phyloP scores from a whole-genome alignment of 2,797 vertebrate species.

The Pogonophryne albipinna region DNA sequence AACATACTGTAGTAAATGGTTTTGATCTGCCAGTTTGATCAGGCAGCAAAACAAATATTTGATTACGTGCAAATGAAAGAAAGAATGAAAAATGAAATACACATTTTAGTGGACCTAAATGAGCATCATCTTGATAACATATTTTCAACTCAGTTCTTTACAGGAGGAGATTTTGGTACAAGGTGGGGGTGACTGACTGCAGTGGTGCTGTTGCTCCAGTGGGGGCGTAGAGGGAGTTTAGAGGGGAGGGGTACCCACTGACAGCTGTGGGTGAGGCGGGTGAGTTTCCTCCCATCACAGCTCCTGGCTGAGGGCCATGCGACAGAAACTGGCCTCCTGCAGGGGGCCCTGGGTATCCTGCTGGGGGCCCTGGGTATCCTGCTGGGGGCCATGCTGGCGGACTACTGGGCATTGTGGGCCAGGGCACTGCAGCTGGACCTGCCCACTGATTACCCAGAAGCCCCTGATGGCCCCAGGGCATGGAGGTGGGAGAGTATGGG shows the following conservation, averaged over 20 bases:
- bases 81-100: not conserved
- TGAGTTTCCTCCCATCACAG: slow-evolving; percentile 16
- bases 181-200: slow-evolving; percentile 4
- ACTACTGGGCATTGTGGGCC: slow-evolving; percentile 38
- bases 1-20: not conserved
- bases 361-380: slow-evolving; percentile 23
- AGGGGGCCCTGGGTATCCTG: slow-evolving; percentile 31
- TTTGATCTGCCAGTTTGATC: not conserved
- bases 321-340: slow-evolving; percentile 22
- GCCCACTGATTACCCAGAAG: slow-evolving; percentile 55
- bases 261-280: not conserved
- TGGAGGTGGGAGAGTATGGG: slow-evolving; percentile 42
- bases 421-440: slow-evolving; percentile 5
- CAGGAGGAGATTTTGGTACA: slow-evolving; percentile 16
- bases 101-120: not conserved
- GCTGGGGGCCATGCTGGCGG: slow-evolving; percentile 38
- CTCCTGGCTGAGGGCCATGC: not conserved
- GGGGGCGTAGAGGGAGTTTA: not conserved
- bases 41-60: not conserved
- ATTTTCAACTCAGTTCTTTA: slow-evolving; percentile 10
- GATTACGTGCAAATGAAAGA: not conserved
- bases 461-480: slow-evolving; percentile 61
- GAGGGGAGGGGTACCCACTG: slow-evolving; percentile 3
- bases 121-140: not conserved
- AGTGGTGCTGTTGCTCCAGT: slow-evolving; percentile 2